A percentile compares a stretch with the other conserved stretches of the same genome.
These are phyloP conservation scores for Aricia artaxerxes DNA, from an alignment of 2,888 invertebrate genomes.

Conservation along the genomic window DNA sequence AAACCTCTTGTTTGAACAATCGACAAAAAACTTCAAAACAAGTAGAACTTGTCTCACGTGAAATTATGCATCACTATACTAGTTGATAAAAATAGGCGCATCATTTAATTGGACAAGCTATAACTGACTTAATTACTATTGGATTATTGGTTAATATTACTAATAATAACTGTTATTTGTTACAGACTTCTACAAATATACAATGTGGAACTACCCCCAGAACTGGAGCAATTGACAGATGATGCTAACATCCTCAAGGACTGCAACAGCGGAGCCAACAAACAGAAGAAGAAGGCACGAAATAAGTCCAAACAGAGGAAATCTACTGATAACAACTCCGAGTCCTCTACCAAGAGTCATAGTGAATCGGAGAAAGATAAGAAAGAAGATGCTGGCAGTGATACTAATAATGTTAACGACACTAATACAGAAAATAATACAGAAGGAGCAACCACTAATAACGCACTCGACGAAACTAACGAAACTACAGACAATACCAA, in stretches of 20 bases:
- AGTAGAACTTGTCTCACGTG: too few relatives aligned
- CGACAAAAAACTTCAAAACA: too few relatives aligned
- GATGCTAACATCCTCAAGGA: slow-evolving; percentile 58
- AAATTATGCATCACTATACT: too few relatives aligned
- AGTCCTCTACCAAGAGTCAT: slow-evolving; percentile 51
- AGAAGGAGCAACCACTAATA: neutral
- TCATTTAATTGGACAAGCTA: too few relatives aligned
- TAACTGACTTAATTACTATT: too few relatives aligned
- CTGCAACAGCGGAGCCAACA: slow-evolving; percentile 52
- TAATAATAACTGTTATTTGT: neutral
- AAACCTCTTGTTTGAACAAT: too few relatives aligned
- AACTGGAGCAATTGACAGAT: slow-evolving; percentile 72
- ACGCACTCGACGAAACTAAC: slow-evolving; percentile 36
- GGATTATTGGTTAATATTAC: too few relatives aligned
- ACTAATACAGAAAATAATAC: neutral
- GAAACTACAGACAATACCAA: slow-evolving; percentile 34
- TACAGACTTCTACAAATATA: slow-evolving; percentile 87
- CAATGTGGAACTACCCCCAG: slow-evolving; percentile 84
- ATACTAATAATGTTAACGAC: slow-evolving; percentile 28
- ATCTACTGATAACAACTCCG: slow-evolving; percentile 63
- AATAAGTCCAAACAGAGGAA: slow-evolving; percentile 69
- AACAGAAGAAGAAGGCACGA: slow-evolving; percentile 67
- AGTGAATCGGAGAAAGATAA: slow-evolving; percentile 57
- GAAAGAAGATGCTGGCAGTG: slow-evolving; percentile 44
- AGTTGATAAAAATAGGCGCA: too few relatives aligned